These are phyloP conservation scores for Brassicogethes aeneus DNA, from an alignment of 2,888 invertebrate species.

Conservation along the genomic window DNA sequence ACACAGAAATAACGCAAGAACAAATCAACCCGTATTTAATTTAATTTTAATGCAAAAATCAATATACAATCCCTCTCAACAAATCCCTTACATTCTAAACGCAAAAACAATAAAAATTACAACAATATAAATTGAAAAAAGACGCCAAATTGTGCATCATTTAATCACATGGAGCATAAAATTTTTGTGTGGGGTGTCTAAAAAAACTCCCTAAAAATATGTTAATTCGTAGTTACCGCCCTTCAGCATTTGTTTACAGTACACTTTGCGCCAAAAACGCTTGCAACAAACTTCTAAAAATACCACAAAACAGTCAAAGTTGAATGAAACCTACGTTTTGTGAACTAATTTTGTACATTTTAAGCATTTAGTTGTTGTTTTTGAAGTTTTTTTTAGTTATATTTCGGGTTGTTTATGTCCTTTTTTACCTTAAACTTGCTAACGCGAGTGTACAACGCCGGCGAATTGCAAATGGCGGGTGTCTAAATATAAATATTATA, in stretches of 20 bases:
- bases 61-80: no score
- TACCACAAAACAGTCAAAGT: no score
- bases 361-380: slow-evolving; percentile 5
- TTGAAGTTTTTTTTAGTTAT: slow-evolving; percentile 9
- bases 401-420: slow-evolving; percentile 3
- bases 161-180: no score
- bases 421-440: slow-evolving; percentile 11
- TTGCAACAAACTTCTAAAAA: no score
- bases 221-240: slow-evolving; percentile 29
- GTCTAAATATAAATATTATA: slow-evolving; percentile 41
- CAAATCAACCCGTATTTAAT: no score
- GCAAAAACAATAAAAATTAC: no score
- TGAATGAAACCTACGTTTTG: neutral
- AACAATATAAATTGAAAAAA: no score
- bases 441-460: slow-evolving; percentile 33
- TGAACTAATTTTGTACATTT: slow-evolving; percentile 7
- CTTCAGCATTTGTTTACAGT: slow-evolving; percentile 30
- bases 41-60: no score
- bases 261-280: slow-evolving; percentile 17
- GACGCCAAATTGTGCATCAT: no score
- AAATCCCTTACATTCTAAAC: no score
- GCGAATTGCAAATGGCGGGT: slow-evolving; percentile 39
- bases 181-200: slow-evolving; percentile 3
- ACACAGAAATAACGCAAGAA: no score
- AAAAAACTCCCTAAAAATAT: slow-evolving; percentile 29